These are phyloP conservation scores for Catharus ustulatus DNA, from an alignment of 2,797 vertebrate genomes.

Conservation along the genomic window DNA sequence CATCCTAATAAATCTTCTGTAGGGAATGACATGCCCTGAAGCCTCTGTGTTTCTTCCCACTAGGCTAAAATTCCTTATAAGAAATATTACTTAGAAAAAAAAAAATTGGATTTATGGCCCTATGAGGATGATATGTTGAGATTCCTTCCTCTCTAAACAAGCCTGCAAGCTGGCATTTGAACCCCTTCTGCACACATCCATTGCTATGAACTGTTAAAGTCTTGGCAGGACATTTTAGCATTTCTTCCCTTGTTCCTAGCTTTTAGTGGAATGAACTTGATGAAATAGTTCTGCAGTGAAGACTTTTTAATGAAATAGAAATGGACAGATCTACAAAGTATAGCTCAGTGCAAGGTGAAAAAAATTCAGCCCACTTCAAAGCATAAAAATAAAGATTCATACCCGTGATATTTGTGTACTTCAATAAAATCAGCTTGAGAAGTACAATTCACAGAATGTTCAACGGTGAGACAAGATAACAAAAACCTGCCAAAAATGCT, in stretches of 20 bases:
- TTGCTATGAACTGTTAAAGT: neutral
- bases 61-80: neutral
- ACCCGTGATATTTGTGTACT: rapidly evolving
- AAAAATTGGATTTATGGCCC: neutral
- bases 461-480: neutral
- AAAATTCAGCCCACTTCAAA: neutral
- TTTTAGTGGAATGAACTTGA: neutral
- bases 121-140: neutral
- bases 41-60: neutral
- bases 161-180: neutral
- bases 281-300: neutral
- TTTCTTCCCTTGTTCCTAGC: neutral
- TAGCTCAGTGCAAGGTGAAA: neutral
- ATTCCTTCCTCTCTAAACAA: neutral
- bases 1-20: neutral
- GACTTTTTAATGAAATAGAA: neutral
- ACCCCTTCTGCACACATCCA: neutral
- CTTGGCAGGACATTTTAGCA: neutral
- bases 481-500: neutral
- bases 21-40: neutral
- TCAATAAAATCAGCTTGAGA: neutral
- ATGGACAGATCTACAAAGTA: neutral
- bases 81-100: neutral
- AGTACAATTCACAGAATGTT: neutral
- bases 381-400: neutral